Base-by-base conservation (phyloP, 2,113 vertebrate genomes). In the Nothobranchius furzeri region DNA sequence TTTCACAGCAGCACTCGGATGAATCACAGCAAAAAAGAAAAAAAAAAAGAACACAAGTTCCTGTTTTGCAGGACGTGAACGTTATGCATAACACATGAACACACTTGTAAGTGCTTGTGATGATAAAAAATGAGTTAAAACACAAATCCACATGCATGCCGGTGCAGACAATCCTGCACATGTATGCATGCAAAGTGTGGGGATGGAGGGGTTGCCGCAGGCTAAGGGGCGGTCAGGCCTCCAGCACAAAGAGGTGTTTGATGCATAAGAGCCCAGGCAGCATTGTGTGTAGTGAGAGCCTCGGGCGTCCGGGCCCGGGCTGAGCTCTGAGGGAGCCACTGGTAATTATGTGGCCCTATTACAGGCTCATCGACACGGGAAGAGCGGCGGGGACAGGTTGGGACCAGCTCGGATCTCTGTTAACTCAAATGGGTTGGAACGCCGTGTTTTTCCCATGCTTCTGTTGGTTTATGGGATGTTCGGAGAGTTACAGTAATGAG, bases 221-320 rank as follows among this genome's bases (percentile, higher is more conserved):
- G 84, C 73, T 73, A 58, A 68, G 73, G 76, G 73, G 65, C 68
- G 1, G 73, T 68, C 61, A 40, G 60, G 71, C 85, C 81, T 78
- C 50, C 25, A 73, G 82, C 77, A 82, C 82, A 85, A 89, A 87
- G 79, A 79, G 70, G 45, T 60, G 75, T 91, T 91, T 91, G 90
- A 91, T 92, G 89, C 90, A 87, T 91, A 86, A 89, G 88, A 89
- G 83, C 73, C 72, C 73, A 81, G 77, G 85, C 80, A 82, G 83
- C 73, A 83, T 79, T 79, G 85, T 64, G 73, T 86, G 85, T 93
- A 93, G 92, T 93, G 88, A 90, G 85, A 88, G 90, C 85, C 81
- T 55, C 53, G 74, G 81, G 79, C 61, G 13, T 69, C 49, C 74
- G 79, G 75, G 81, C 30, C 17, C 17, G 81, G 79, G 77, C 76